Base-by-base conservation (phyloP, 2,113 vertebrate species). In the Sinosuthora webbiana region DNA sequence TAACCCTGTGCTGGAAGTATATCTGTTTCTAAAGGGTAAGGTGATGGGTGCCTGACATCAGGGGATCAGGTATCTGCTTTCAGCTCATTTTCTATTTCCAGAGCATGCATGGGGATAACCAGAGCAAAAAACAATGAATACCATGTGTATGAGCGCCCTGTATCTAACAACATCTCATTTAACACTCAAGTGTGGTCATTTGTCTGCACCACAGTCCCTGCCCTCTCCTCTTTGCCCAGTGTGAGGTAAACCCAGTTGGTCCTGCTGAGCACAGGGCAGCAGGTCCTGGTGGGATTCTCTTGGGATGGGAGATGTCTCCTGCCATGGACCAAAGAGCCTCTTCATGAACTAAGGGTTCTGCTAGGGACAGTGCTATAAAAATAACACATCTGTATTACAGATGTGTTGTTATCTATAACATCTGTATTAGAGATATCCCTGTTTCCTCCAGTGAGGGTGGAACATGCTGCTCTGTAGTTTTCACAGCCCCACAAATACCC, bases 81-180 rank as follows among this genome's bases (percentile, higher is more conserved):
- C 7, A 17, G 27, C 50, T 65, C 37, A 42, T n/a, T 71, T 80
- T 79, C 24, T 47, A 4, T 49, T 79, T 56, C n/a, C 12, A 7
- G 25, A 42, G 22, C 3, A 3, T 6, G 10, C 20, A 11, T 45
- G 49, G 37, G 41, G 53, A 27, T 35, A 64, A 62, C 30, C 45
- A 64, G 73, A 57, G 33, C 1, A 50, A 31, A 37, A 30, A 10
- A 0, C 31, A 11, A 3, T 31, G 2, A 57, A 39, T 27, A 10
- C 11, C 1, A 0, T 10, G 59, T 35, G 41, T 31, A n/a, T 5
- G 28, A 70, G 33, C 59, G 20, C 4, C 14, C 8, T 21, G 6
- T 18, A 2, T 8, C 0, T 8, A 45, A 39, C 23, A 57, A 9
- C 1, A 3, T 17, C 35, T 41, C 25, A 0, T 13, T 0, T 1